Conservation (phyloP, 2,888 invertebrate genomes). For the Acrobasis repandana region DNA sequence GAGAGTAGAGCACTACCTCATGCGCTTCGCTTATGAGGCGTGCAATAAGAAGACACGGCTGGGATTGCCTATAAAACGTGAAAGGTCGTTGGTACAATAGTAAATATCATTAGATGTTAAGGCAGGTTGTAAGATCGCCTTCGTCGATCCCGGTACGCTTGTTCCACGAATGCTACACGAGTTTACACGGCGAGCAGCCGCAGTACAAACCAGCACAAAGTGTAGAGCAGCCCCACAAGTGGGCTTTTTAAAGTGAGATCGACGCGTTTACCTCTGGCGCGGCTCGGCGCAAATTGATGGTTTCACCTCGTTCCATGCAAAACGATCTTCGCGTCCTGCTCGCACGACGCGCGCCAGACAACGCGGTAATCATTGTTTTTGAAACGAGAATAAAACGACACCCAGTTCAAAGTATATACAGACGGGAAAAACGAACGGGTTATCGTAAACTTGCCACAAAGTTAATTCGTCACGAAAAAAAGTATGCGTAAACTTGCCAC, state of each 20-base stretch:
- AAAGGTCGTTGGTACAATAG: constrained; percentile 18
- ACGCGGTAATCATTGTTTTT: constrained; percentile 76
- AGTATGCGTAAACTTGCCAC: no score
- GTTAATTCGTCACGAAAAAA: no score
- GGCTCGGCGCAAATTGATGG: constrained; percentile 73
- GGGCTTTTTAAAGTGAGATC: constrained; percentile 57
- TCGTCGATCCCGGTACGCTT: constrained; percentile 40
- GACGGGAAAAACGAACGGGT: constrained; percentile 69
- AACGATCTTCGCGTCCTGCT: constrained; percentile 73
- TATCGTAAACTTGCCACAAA: no score
- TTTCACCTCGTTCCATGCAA: constrained; percentile 76
- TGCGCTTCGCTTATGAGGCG: no score
- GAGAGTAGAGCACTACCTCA: no score
- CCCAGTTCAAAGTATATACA: constrained; percentile 67
- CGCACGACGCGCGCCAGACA: constrained; percentile 67
- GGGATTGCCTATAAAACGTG: constrained; percentile 15
- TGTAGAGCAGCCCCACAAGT: constrained; percentile 51
- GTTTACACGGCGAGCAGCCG: constrained; percentile 50
- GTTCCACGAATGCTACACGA: constrained; percentile 49
- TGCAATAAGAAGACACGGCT: not conserved
- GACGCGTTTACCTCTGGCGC: constrained; percentile 62
- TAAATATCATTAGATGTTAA: constrained; percentile 19
- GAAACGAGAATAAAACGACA: constrained; percentile 71
- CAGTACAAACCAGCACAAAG: constrained; percentile 51
- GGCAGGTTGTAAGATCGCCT: constrained; percentile 1